phyloP scores from a whole-genome alignment of 2,888 invertebrate species.

The Drosophila limbata region DNA sequence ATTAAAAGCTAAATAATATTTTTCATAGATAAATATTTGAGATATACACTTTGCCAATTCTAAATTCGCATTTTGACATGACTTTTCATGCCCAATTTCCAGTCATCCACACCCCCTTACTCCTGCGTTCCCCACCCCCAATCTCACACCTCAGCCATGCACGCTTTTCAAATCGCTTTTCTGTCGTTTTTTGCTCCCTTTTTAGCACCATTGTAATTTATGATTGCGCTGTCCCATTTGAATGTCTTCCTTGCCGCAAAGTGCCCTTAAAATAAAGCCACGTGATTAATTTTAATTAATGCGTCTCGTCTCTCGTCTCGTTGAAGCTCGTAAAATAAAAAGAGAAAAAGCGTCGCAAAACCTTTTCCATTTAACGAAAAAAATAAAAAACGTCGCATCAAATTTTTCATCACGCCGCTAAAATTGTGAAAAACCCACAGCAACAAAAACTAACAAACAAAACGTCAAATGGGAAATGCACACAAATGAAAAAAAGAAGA shows the following conservation, averaged over 20 bases:
- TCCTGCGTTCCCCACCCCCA: not conserved
- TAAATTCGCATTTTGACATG: slow-evolving; percentile 41
- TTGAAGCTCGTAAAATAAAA: not conserved
- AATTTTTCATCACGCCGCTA: slow-evolving; percentile 29
- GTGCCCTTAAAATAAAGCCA: slow-evolving; percentile 38
- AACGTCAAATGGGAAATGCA: slow-evolving; percentile 59
- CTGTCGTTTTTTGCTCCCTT: not conserved
- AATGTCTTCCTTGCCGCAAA: slow-evolving; percentile 42
- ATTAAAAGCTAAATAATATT: too few species aligned
- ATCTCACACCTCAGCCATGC: not conserved
- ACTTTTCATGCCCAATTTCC: slow-evolving; percentile 19
- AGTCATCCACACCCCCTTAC: not conserved
- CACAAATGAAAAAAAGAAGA: slow-evolving; percentile 31
- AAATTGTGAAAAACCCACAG: slow-evolving; percentile 57
- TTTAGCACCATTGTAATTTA: slow-evolving; percentile 45
- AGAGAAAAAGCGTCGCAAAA: not conserved
- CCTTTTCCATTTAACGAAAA: slow-evolving; percentile 3
- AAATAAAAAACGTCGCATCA: slow-evolving; percentile 10
- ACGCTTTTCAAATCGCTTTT: not conserved
- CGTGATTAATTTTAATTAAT: slow-evolving; percentile 64
- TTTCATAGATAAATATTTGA: too few species aligned
- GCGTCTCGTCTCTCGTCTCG: slow-evolving; percentile 27
- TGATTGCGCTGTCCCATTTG: slow-evolving; percentile 34
- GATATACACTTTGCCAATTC: not conserved
- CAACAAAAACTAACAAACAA: slow-evolving; percentile 36